Conservation (phyloP, 2,113 vertebrate genomes). For the Vidua chalybeata region DNA sequence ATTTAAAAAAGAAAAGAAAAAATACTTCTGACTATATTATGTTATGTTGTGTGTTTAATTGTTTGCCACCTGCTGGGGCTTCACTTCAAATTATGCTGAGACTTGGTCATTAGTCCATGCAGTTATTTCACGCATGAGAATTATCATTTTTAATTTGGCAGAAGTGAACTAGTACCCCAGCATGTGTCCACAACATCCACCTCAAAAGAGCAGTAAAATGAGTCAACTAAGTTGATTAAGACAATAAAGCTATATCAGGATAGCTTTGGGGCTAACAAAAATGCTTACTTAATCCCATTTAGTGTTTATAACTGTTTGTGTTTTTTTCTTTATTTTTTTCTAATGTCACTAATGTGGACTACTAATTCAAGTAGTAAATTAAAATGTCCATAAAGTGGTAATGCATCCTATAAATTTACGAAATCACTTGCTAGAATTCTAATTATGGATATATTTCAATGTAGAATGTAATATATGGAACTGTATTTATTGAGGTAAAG, state of each 20-base stretch:
- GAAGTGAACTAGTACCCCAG: constrained; percentile 76
- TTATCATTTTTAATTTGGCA: constrained; percentile 85
- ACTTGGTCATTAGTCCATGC: constrained; percentile 80
- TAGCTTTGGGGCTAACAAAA: constrained; percentile 74
- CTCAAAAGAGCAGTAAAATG: constrained; percentile 77
- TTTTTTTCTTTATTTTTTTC: constrained; percentile 45
- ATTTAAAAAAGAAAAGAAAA: background rate
- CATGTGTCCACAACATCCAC: constrained; percentile 74
- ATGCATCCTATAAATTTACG: constrained; percentile 72
- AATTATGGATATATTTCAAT: constrained; percentile 77
- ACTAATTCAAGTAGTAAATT: constrained; percentile 78
- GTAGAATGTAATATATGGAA: constrained; percentile 23
- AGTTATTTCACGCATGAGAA: constrained; percentile 81
- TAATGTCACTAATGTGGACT: constrained; percentile 63
- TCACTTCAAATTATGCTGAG: constrained; percentile 73
- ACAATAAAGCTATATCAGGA: constrained; percentile 80
- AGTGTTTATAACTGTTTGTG: constrained; percentile 62
- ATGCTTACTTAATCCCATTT: constrained; percentile 74
- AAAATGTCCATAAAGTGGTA: constrained; percentile 70
- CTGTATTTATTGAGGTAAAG: constrained; percentile 46
- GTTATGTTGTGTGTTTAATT: constrained; percentile 64
- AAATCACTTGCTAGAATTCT: constrained; percentile 69
- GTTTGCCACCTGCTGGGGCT: constrained; percentile 75
- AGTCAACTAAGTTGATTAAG: constrained; percentile 83
- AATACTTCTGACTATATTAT: constrained; percentile 51